These are phyloP conservation scores for Nannoperca australis DNA, from an alignment of 2,797 vertebrate species.

Conservation along the genomic window DNA sequence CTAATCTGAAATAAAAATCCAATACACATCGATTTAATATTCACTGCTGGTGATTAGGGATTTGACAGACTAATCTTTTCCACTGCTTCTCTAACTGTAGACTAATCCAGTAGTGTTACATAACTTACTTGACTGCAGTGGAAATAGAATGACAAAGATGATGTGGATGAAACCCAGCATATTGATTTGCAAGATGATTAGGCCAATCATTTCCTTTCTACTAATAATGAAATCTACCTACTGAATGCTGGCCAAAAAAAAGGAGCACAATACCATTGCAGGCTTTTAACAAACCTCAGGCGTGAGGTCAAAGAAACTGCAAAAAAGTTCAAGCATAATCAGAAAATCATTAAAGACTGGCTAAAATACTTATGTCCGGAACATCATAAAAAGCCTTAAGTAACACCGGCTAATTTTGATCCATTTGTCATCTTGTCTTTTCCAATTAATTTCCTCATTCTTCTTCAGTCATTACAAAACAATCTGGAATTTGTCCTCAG, in stretches of 20 bases:
- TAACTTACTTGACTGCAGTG: constrained; percentile 8
- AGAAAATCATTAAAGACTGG: constrained; percentile 1
- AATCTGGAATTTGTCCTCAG: constrained; percentile 30
- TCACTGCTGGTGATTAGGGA: constrained; percentile 12
- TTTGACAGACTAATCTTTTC: constrained; percentile 19
- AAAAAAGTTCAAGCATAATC: background rate
- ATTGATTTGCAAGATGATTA: constrained; percentile 30
- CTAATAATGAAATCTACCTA: background rate
- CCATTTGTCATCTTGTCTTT: constrained; percentile 29
- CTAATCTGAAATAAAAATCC: background rate
- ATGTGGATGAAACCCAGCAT: constrained; percentile 7
- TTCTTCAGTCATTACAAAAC: constrained; percentile 23
- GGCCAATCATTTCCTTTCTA: background rate
- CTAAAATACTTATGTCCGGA: background rate
- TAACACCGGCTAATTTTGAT: constrained; percentile 1
- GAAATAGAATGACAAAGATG: constrained; percentile 3
- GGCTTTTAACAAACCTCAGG: background rate
- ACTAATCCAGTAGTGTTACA: constrained; percentile 9
- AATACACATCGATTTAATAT: constrained; percentile 5
- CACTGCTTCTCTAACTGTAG: background rate
- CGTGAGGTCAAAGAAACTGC: background rate
- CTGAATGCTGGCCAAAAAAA: background rate
- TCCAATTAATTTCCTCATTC: constrained; percentile 42
- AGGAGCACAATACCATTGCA: background rate
- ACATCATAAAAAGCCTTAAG: background rate